Base-by-base conservation (phyloP, 2,888 invertebrate genomes). In the Muschampia plurimacula region DNA sequence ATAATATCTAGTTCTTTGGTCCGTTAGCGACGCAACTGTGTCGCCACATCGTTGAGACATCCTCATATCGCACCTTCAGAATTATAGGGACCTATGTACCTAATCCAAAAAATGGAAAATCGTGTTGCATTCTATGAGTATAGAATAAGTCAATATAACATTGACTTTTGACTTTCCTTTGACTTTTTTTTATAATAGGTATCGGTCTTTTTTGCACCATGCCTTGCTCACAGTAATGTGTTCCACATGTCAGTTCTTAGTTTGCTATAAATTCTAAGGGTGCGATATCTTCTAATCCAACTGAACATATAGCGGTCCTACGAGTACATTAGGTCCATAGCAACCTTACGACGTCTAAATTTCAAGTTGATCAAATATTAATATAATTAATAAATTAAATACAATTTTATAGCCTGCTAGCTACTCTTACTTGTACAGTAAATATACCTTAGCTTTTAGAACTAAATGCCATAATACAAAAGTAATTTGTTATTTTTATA, bases 1-100 rank as follows among this genome's bases (percentile, higher is more conserved):
- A 62, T 70, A 69, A 69, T 72, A 46, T 60, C 62, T 75, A 67
- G 62, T 66, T 59, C 57, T 74, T 76, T 76, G 76, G 76, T 76
- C 76, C 76, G 72, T 75, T 75, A 28, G 15, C 62, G 52, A 70
- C 62, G 70, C 76, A 74, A 70, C 44, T 65, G 73, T 68, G 64
- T 44, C 39, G 60, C 39, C 71, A 7, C 7, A 62, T 69, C n/a
- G 32, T 41, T 62, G 60, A 62, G 71, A 72, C 71, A 72, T 72
- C 66, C 7, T 59, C 13, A 49, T 44, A 72, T 32, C 32, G 32
- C 32, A 32, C 3, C 32, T 32, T 32, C 32, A 32, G 32, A 32
- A 32, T 32, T 32, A 32, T 32, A 32, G 32, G 3, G 32, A 3
- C 32, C 2, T 28, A 28, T 2, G 2, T n/a, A n/a, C n/a, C n/a